Conservation (phyloP, 2,797 vertebrate species). For the Cyprinodon diabolis region DNA sequence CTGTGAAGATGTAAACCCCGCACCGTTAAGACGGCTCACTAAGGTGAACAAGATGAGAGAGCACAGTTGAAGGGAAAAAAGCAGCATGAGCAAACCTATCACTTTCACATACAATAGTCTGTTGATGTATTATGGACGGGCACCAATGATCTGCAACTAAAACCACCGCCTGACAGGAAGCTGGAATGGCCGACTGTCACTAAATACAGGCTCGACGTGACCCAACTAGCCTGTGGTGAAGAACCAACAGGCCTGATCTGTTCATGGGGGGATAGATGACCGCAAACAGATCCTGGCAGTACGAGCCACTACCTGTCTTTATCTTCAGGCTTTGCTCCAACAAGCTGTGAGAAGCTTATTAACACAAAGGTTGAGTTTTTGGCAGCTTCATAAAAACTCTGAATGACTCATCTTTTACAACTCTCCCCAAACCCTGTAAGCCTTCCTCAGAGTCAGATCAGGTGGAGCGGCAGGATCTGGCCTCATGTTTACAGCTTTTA, state of each 20-base stretch:
- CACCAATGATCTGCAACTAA: not conserved
- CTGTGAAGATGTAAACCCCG: too few species aligned
- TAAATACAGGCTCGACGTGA: not conserved
- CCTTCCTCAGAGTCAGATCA: not conserved
- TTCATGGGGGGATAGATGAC: constrained; percentile 17
- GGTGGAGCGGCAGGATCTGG: not conserved
- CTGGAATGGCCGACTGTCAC: not conserved
- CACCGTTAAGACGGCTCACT: too few species aligned
- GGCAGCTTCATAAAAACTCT: too few species aligned
- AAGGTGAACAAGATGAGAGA: too few species aligned
- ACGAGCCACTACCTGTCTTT: not conserved
- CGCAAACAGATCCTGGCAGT: constrained; percentile 6
- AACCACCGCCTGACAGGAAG: not conserved
- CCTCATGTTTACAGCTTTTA: not conserved
- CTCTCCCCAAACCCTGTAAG: not conserved
- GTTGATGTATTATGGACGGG: not conserved
- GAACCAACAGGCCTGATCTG: constrained; percentile 21
- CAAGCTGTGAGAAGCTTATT: not conserved
- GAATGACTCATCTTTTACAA: not conserved
- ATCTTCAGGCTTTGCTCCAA: constrained; percentile 20
- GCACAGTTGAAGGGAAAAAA: not conserved
- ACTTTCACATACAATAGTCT: not conserved
- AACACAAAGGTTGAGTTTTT: not conserved
- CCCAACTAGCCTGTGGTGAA: constrained; percentile 4
- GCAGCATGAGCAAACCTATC: not conserved